phyloP scores from a whole-genome alignment of 2,888 invertebrate species.

The Erebia ligea region DNA sequence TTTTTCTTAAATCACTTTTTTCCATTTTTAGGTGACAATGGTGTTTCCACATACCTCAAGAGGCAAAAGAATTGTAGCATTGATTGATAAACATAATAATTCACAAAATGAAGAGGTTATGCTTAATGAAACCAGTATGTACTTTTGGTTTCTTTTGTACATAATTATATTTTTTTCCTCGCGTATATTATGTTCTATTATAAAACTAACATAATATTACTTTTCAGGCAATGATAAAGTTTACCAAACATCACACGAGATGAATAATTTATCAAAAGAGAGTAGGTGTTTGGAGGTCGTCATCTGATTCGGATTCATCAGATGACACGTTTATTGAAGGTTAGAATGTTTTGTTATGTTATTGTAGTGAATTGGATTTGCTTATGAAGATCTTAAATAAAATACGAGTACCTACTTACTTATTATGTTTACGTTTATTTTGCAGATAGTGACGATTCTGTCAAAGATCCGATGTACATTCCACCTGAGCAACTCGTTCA shows the following conservation, averaged over 20 bases:
- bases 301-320: conserved; percentile 5
- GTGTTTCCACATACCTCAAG: conserved; percentile 9
- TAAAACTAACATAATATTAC: conserved; percentile 5
- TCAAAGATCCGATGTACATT: conserved; percentile 3
- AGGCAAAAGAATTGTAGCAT: conserved; percentile 8
- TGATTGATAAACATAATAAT: conserved; percentile 7
- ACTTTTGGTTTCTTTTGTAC: conserved; percentile 5
- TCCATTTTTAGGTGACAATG: conserved; percentile 5
- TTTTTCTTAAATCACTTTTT: conserved; percentile 5
- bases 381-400: conserved; percentile 6
- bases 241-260: conserved; percentile 6
- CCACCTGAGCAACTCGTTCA: conserved; percentile 4
- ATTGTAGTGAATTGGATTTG: conserved; percentile 12
- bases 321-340: conserved; percentile 12
- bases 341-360: conserved; percentile 7
- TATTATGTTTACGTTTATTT: conserved; percentile 10
- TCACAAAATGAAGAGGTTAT: not conserved
- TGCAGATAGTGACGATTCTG: conserved; percentile 14
- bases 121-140: conserved; percentile 6
- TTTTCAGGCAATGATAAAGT: conserved; percentile 10
- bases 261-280: conserved; percentile 7
- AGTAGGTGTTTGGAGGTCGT: not conserved
- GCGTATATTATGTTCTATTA: not conserved
- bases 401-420: not conserved
- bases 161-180: conserved; percentile 6